Base-by-base conservation (phyloP, 2,888 invertebrate species). In the Drosophila cognata region DNA sequence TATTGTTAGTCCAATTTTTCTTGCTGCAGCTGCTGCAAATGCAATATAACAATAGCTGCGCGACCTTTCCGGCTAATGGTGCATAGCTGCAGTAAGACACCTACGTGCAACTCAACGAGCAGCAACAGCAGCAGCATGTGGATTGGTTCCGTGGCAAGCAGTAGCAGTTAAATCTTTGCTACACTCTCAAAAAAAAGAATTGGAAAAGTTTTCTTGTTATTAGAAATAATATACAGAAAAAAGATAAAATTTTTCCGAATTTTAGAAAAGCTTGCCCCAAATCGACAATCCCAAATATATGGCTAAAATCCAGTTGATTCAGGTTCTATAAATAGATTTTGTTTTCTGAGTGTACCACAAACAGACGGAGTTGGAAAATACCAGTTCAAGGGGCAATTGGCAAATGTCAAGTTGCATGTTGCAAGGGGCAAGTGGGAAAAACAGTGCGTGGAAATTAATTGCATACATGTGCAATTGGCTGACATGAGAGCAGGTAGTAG, bases 1-100 rank as follows among this genome's bases (percentile, higher is more conserved):
- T 74, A 74, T 79, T 79, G 61, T 63, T 48, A 62, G 65, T 38
- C 66, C 78, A 78, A 81, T 74, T 71, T 35, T 53, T 51, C 29
- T 28, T 52, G 18, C 36, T 21, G 29, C 63, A 21, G 10, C 61
- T 61, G 25, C 58, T 55, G 60, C 72, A 61, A 59, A 55, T 53
- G 63, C 57, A 71, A 63, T 52, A 70, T 78, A 77, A 79, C 79
- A 77, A 79, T 81, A 78, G 82, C 52, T 51, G 59, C 74, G 73
- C 68, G 62, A 66, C 79, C 65, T 77, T 63, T 78, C 51, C 62
- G 38, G 35, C 78, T 81, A 81, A 79, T 81, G 78, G 79, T 66
- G 79, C 71, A 74, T 78, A 57, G 66, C 51, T 55, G 10, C 21
- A 31, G 41, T 41, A 57, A 43, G 28, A 16, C 13, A n/a, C 13